Evolutionary conservation across 1,140 invertebrate genomes (phyloP).

Genomic region (Temnothorax longispinosus): DNA sequence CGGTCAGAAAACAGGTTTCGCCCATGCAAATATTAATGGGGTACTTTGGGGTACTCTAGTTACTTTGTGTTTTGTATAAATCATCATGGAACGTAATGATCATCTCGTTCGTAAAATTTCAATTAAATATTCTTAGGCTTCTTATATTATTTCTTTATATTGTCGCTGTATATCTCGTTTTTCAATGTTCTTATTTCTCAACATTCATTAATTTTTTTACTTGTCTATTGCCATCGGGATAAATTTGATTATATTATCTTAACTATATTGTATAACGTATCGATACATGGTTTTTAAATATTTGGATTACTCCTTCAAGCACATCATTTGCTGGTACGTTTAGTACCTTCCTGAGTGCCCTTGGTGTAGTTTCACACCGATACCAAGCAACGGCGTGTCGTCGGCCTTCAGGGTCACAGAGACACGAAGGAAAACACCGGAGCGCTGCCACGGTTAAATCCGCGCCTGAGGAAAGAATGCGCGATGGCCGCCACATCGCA

Average conservation of each 20-base stretch:
- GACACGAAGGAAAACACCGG: conserved; percentile 55
- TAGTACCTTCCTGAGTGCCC: not conserved
- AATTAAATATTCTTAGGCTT: not conserved
- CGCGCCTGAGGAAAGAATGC: conserved; percentile 76
- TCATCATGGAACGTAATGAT: not conserved
- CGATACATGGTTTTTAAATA: not conserved
- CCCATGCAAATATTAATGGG: conserved; percentile 68
- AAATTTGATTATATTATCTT: not conserved
- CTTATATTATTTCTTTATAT: not conserved
- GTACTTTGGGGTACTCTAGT: conserved; percentile 31
- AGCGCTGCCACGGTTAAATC: conserved; percentile 42
- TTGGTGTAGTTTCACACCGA: not conserved
- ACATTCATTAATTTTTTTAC: not conserved
- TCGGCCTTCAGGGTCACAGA: conserved; percentile 30
- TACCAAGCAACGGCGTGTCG: not conserved
- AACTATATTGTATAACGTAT: not conserved
- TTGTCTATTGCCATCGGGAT: not conserved
- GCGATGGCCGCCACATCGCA: conserved; percentile 75
- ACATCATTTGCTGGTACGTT: not conserved
- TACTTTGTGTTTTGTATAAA: not conserved
- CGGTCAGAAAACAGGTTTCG: conserved; percentile 63
- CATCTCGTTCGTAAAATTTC: not conserved
- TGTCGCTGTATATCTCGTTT: not conserved
- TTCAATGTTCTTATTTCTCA: not conserved
- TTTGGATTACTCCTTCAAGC: not conserved